Conservation (phyloP, 2,797 vertebrate species). For the Rhinogobio ventralis region DNA sequence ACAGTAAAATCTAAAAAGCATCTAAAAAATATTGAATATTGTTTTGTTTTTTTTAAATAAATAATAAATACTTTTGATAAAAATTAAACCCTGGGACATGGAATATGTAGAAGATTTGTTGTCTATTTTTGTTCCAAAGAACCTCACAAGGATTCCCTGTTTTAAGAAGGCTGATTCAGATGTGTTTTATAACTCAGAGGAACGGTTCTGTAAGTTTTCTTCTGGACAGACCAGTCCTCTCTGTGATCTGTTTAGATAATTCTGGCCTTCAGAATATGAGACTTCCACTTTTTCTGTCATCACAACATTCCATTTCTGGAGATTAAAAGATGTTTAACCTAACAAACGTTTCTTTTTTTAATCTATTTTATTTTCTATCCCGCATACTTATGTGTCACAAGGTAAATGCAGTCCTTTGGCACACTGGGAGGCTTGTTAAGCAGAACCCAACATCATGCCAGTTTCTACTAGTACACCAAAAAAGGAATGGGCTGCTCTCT, state of each 20-base stretch:
- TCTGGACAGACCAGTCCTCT: not conserved
- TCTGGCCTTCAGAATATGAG: not conserved
- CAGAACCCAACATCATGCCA: slow-evolving; percentile 49
- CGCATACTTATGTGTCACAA: slow-evolving; percentile 37
- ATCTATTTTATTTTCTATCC: slow-evolving; percentile 38
- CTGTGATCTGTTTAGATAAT: slow-evolving; percentile 42
- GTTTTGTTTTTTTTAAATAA: not conserved
- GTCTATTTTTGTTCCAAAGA: not conserved
- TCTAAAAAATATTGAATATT: not conserved
- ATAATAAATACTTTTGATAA: no score
- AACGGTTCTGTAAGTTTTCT: not conserved
- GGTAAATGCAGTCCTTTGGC: slow-evolving; percentile 43
- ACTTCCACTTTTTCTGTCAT: slow-evolving; percentile 45
- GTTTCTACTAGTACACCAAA: slow-evolving; percentile 63
- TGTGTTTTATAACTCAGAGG: slow-evolving; percentile 17
- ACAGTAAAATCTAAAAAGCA: not conserved
- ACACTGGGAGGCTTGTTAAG: slow-evolving; percentile 39
- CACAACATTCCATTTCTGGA: slow-evolving; percentile 43
- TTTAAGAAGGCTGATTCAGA: not conserved
- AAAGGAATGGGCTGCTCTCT: slow-evolving; percentile 64
- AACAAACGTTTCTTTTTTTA: slow-evolving; percentile 11
- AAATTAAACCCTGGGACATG: not conserved
- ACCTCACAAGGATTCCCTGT: not conserved
- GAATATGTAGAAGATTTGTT: not conserved
- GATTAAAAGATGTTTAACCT: slow-evolving; percentile 42